Evolutionary conservation across 2,797 vertebrate genomes (phyloP), one percentile per base, ranked within the genome.

Genomic region (Chloroceryle amazona): DNA sequence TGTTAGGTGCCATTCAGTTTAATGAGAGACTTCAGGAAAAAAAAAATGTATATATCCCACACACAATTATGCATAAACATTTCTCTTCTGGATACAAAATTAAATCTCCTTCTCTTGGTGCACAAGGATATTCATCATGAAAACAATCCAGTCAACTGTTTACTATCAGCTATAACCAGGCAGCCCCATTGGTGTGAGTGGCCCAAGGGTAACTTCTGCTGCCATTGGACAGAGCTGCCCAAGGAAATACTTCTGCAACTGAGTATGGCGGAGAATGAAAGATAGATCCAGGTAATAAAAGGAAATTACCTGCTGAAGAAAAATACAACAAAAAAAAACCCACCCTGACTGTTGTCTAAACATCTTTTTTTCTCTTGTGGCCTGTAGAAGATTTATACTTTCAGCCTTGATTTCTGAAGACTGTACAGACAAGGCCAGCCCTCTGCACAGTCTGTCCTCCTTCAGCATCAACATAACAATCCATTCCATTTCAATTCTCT

Each of bases 1-100:
- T 81, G 93, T 96, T 67, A 96, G 83, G 85, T 89, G 85, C 20
- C 57, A 91, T 90, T 91, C 85, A 86, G 70, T 91, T 96, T 66
- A 79, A 62, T 91, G 78, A 94, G 58, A 83, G 80, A 91, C 67
- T 94, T 91, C 15, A 65, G 37, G 26, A 49, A 61, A 58, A 55
- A 86, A 94, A 91, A n/a, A 8, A 37, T 37, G 11, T 25, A 33
- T 29, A n/a, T 52, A 49, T 95, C 63, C 71, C 66, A 6, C 87
- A 86, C 54, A 85, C 33, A 95, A 41, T 86, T 95, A 67, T 65
- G 51, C 44, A 28, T 28, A 97, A 21, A 11, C 71, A n/a, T 86
- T 92, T 94, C 63, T 89, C 75, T 89, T 86, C 80, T 47, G 76
- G 74, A 74, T 57, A 73, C 65, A 42, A 89, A 93, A 95, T 95